Evolutionary conservation across 2,888 invertebrate genomes (phyloP), one percentile per base, ranked within the genome.

Genomic region (Hemistola chrysoprasaria): DNA sequence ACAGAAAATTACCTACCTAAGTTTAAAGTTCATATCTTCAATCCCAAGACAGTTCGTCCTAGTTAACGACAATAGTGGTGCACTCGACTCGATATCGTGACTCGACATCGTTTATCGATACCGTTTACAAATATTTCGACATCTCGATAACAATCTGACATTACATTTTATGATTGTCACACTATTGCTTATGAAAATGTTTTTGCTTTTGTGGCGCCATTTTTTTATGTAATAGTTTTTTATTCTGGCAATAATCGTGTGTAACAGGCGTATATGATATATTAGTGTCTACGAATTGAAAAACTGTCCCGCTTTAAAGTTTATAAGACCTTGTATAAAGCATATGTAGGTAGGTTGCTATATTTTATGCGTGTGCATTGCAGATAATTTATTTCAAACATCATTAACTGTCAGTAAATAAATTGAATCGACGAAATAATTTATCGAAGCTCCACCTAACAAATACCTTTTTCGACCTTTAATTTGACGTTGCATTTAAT

Each of bases 71-170:
- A 71, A 73, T 65, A 59, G 64, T 58, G 59, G 57, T 47, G 57
- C 65, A n/a, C 69, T 65, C 64, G 58, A 54, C 50, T 56, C 60
- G 58, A 59, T 71, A 72, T 76, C 79, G 68, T 70, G 75, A 76
- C 73, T 62, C 61, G 61, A 53, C 71, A 74, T 72, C 74, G 65
- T 65, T 59, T 66, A 77, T 71, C 77, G 73, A 76, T 80, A 78
- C 73, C 77, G 74, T 81, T 82, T 83, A 85, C 80, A 84, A 84
- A 86, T 78, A 85, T 86, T 86, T 85, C 85, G 82, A 87, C 85
- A 81, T 77, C 50, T 24, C 53, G 85, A 85, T 83, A 80, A 56
- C 58, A 52, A 84, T 82, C 80, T 34, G 53, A 48, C 51, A 47
- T 53, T 51, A 61, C 29, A 38, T 40, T 47, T 40, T 29, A 43